Percentiles rank a stretch among this genome's conserved stretches.
phyloP scores from a whole-genome alignment of 2,888 invertebrate species.

The Toxonevra muliebris region DNA sequence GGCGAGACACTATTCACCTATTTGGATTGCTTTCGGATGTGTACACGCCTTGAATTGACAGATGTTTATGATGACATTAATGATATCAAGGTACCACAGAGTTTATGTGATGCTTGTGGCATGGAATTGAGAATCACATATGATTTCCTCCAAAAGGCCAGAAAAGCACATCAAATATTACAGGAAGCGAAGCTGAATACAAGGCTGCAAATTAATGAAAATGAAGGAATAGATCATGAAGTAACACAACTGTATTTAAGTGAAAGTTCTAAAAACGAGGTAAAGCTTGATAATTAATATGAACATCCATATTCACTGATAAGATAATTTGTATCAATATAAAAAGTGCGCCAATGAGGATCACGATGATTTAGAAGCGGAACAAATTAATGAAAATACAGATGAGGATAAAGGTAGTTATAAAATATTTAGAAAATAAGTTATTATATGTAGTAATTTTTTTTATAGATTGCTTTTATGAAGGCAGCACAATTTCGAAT shows the following conservation, averaged over 20 bases:
- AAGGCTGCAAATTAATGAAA: background rate
- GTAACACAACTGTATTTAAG: constrained; percentile 24
- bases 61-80: constrained; percentile 29
- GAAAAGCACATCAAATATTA: constrained; percentile 39
- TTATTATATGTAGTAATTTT: background rate
- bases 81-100: constrained; percentile 30
- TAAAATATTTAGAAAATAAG: constrained; percentile 4
- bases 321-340: no score
- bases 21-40: constrained; percentile 45
- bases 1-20: constrained; percentile 36
- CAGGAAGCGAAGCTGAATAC: constrained; percentile 18
- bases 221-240: constrained; percentile 23
- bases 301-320: no score
- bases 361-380: no score
- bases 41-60: constrained; percentile 42
- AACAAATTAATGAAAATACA: constrained; percentile 9
- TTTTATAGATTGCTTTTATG: no score
- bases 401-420: constrained; percentile 4
- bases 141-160: constrained; percentile 44
- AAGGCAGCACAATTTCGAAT: no score
- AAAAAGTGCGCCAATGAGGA: no score
- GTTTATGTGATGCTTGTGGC: constrained; percentile 43
- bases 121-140: constrained; percentile 43
- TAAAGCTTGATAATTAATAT: background rate
- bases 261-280: constrained; percentile 14